Evolutionary conservation across 2,888 invertebrate species (phyloP), one percentile per base, ranked within the genome.

Genomic region (Choreutis nemorana): DNA sequence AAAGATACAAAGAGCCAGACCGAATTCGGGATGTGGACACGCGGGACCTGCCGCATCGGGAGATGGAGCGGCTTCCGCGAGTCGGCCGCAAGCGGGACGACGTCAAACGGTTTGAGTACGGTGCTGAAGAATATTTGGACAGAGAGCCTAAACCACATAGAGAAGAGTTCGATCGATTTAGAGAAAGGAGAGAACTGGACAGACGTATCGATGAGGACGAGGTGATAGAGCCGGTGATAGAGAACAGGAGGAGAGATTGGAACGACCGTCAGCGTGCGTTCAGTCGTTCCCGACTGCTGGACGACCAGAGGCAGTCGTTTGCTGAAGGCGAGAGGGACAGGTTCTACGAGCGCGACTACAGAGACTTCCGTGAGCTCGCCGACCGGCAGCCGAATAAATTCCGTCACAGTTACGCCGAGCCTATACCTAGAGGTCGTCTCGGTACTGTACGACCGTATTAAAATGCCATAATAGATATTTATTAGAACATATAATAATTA

Each of bases 381-480:
- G 77, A 77, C 7, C 42, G 78, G 15, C 71, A 68, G 37, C 71
- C 63, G 47, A 55, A 64, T n/a, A 77, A 79, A 42, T 75, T 75
- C 55, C 77, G 86, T 29, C 86, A 86, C 48, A 86, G 86, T 50
- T 87, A 86, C 45, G 87, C 85, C n/a, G 86, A 87, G 42, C 84
- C 85, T 10, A 81, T 84, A 34, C 71, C 83, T 4, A 57, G 83
- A 36, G 77, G 75, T 10, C 66, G 79, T 23, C 63, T 80, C 26
- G 78, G 77, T 7, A 70, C 80, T 26, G 78, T 80, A 36, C 55
- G 79, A 45, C 80, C 80, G 31, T 80, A 80, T 47, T 80, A 48
- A 77, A 46, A 61, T 67, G 78, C 77, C 77, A 77, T 78, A 77
- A 52, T 71, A 70, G 64, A 59, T 56, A 52, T 51, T 44, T 49